Conservation (phyloP, 2,888 invertebrate species). For the Cheilosia scutellata region DNA sequence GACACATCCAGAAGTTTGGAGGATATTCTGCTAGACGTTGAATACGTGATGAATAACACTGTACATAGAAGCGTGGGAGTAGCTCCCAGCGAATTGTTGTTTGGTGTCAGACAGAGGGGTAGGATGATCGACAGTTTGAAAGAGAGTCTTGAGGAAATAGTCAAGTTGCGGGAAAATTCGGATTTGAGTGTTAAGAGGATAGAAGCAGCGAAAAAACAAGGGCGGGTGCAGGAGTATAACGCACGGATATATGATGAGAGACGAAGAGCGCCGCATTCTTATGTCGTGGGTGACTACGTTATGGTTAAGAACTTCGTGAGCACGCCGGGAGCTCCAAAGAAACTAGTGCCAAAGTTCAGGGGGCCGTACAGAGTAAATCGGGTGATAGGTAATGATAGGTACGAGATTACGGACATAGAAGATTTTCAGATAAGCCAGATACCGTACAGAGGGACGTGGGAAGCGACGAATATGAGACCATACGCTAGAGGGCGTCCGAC, state of each 20-base stretch:
- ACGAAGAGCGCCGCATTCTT: neutral
- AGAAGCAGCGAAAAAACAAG: neutral
- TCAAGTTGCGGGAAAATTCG: neutral
- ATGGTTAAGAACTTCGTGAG: constrained; percentile 35
- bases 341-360: constrained; percentile 21
- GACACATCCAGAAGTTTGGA: neutral
- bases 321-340: constrained; percentile 27
- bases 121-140: constrained; percentile 2
- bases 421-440: constrained; percentile 19
- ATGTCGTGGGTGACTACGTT: neutral
- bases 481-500: neutral
- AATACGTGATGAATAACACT: constrained; percentile 13
- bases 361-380: constrained; percentile 15
- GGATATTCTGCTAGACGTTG: neutral
- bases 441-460: constrained; percentile 15
- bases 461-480: constrained; percentile 10
- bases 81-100: constrained; percentile 7
- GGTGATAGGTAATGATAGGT: constrained; percentile 31
- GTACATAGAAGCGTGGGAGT: constrained; percentile 5
- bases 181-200: neutral
- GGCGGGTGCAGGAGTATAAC: constrained; percentile 1
- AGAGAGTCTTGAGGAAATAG: neutral
- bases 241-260: neutral
- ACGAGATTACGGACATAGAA: constrained; percentile 29
- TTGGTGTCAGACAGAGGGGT: constrained; percentile 9